Evolutionary conservation across 23 tunicate genomes (phyloP).

Genomic region (Trididemnum clinides): DNA sequence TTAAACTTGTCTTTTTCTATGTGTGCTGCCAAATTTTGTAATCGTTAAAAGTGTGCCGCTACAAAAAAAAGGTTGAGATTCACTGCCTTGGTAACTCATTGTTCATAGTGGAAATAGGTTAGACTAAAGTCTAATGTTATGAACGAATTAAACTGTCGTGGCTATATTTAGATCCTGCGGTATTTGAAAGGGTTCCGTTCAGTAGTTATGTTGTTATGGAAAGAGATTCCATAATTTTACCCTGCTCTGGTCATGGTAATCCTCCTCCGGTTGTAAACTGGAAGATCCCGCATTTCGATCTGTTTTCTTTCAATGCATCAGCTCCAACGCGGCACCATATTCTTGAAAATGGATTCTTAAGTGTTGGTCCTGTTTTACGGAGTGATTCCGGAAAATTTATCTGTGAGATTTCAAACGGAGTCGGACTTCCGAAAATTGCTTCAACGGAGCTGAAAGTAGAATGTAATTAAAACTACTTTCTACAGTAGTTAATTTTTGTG

Average conservation of each 20-base stretch:
- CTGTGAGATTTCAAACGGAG: slow-evolving; percentile 41
- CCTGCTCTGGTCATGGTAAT: slow-evolving; percentile 57
- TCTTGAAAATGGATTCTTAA: slow-evolving; percentile 13
- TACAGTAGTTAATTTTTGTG: too few relatives aligned
- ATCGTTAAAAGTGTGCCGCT: too few relatives aligned
- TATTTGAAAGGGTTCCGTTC: neutral
- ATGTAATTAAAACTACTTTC: slow-evolving; percentile 54
- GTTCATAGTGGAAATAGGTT: too few relatives aligned
- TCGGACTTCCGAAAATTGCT: slow-evolving; percentile 25
- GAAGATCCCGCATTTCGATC: neutral
- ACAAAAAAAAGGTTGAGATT: too few relatives aligned
- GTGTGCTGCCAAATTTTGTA: too few relatives aligned
- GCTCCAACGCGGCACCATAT: neutral
- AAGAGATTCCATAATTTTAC: neutral
- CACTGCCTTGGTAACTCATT: too few relatives aligned
- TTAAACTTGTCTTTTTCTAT: too few relatives aligned
- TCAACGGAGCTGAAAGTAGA: slow-evolving; percentile 14
- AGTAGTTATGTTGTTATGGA: slow-evolving; percentile 16
- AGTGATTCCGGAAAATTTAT: slow-evolving; percentile 51
- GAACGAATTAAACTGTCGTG: too few relatives aligned
- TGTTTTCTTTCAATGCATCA: neutral
- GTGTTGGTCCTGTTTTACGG: slow-evolving; percentile 4
- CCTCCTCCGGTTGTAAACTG: slow-evolving; percentile 44
- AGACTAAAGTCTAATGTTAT: too few relatives aligned
- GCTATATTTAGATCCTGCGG: slow-evolving; percentile 32